phyloP scores from a whole-genome alignment of 2,888 invertebrate genomes.

The Drosophila kanekoi region DNA sequence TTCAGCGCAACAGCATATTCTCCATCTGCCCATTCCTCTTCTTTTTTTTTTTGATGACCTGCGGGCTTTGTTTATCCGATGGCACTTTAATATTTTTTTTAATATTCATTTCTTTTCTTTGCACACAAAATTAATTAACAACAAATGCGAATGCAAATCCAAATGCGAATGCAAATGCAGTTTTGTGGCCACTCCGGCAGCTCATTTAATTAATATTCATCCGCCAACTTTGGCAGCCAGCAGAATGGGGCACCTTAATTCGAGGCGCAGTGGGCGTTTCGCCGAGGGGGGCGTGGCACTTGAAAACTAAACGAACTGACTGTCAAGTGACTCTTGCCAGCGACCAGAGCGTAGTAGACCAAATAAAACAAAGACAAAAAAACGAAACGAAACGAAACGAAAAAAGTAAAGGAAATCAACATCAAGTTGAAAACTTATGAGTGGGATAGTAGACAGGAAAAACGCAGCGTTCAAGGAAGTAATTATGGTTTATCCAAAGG shows the following conservation, averaged over 20 bases:
- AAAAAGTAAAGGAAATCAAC: conserved; percentile 31
- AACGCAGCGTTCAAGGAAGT: conserved; percentile 82
- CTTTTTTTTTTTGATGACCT: conserved; percentile 32
- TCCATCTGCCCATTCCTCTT: conserved; percentile 17
- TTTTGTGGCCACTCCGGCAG: conserved; percentile 61
- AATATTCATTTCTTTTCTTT: conserved; percentile 17
- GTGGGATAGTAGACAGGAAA: conserved; percentile 40
- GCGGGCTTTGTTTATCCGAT: conserved; percentile 35
- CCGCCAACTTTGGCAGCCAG: conserved; percentile 51
- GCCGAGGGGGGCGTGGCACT: conserved; percentile 44
- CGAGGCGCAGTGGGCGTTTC: conserved; percentile 11
- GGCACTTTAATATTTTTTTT: conserved; percentile 52
- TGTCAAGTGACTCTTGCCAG: conserved; percentile 58
- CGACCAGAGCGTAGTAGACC: conserved; percentile 41
- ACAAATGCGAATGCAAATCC: conserved; percentile 54
- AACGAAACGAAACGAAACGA: conserved; percentile 23
- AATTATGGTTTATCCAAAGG: conserved; percentile 82
- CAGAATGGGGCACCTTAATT: conserved; percentile 10
- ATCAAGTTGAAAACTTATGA: conserved; percentile 37
- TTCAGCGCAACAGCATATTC: conserved; percentile 38
- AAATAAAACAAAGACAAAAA: conserved; percentile 28
- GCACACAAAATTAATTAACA: conserved; percentile 75
- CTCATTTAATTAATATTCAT: conserved; percentile 80
- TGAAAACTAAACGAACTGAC: conserved; percentile 59
- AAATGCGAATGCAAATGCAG: conserved; percentile 67